phyloP scores from a whole-genome alignment of 2,113 vertebrate genomes.

The Chlamydotis undulata region DNA sequence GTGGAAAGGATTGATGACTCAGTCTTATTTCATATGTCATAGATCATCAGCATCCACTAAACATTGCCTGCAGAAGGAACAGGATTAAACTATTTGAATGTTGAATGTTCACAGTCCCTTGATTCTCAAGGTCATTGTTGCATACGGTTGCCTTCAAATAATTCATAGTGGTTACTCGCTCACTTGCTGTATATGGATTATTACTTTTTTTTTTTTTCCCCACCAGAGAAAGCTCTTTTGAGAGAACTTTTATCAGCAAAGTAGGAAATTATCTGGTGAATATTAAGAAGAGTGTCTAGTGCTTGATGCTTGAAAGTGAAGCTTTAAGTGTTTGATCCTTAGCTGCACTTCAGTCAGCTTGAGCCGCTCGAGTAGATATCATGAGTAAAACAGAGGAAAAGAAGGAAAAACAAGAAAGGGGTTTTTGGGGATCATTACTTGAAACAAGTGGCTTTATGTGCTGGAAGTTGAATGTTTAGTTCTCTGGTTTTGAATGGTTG shows the following conservation, averaged over 20 bases:
- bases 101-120: slow-evolving; percentile 10
- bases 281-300: slow-evolving; percentile 43
- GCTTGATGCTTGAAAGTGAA: slow-evolving; percentile 11
- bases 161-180: slow-evolving; percentile 40
- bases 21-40: background rate
- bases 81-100: slow-evolving; percentile 20
- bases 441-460: background rate
- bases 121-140: slow-evolving; percentile 40
- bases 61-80: background rate
- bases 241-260: slow-evolving; percentile 38
- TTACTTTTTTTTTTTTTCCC: background rate
- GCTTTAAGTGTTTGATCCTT: slow-evolving; percentile 52
- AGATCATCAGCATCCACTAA: background rate
- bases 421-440: background rate
- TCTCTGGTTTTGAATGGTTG: background rate
- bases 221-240: slow-evolving; percentile 18
- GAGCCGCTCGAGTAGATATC: background rate
- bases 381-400: background rate
- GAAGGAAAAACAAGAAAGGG: background rate
- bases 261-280: slow-evolving; percentile 38
- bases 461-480: background rate
- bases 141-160: slow-evolving; percentile 38
- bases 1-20: background rate
- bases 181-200: background rate
- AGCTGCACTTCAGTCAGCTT: background rate